Evolutionary conservation across 2,113 vertebrate species (phyloP).

Genomic region (Malurus alboscapulatus): DNA sequence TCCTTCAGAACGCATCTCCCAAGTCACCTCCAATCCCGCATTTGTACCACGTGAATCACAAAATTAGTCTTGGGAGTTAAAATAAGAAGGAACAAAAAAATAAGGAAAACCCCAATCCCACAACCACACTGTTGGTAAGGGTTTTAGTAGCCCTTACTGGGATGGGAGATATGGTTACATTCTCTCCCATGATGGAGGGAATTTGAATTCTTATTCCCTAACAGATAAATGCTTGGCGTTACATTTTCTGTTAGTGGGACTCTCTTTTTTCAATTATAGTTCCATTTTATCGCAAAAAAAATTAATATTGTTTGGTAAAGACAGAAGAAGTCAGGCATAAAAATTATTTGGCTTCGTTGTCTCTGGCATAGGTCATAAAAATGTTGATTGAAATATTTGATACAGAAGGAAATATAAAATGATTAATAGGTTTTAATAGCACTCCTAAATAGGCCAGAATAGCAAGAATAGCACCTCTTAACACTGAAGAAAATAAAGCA

Average conservation of each 20-base stretch:
- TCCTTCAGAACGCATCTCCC: not conserved
- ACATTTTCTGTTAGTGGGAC: not conserved
- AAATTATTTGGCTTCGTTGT: not conserved
- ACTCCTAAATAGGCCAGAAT: not conserved
- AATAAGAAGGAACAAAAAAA: not conserved
- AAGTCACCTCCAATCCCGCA: not conserved
- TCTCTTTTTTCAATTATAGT: not conserved
- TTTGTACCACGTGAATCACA: not conserved
- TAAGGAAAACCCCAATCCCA: not conserved
- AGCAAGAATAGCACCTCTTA: not conserved
- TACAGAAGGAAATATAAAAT: not conserved
- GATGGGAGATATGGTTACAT: not conserved
- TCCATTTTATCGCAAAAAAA: not conserved
- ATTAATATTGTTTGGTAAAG: not conserved
- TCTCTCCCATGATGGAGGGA: not conserved
- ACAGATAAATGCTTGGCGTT: not conserved
- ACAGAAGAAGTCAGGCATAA: not conserved
- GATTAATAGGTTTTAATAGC: not conserved
- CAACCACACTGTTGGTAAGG: not conserved
- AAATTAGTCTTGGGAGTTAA: not conserved
- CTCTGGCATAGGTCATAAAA: not conserved
- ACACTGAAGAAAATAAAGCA: not conserved
- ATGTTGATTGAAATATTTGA: not conserved
- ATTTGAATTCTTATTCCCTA: not conserved
- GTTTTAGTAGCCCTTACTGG: not conserved